A percentile compares a stretch with the other conserved stretches of the same genome.
These are phyloP conservation scores for Xanthostigma xanthostigma DNA, from an alignment of 2,888 invertebrate species.

Conservation along the genomic window DNA sequence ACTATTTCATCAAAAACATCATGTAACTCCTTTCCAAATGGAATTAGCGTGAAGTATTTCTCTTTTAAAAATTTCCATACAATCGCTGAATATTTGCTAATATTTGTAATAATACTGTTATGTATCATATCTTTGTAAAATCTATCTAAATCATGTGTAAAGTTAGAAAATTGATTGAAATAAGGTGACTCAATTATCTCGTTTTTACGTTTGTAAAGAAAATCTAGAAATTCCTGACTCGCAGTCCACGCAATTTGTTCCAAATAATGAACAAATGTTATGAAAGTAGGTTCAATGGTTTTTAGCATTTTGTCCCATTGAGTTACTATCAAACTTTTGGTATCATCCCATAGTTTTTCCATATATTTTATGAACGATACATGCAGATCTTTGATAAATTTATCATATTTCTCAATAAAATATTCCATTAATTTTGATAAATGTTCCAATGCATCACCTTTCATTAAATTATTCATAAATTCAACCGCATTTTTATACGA, in stretches of 20 bases:
- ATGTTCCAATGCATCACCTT: conserved; percentile 61
- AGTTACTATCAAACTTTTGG: conserved; percentile 42
- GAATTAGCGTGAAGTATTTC: conserved; percentile 49
- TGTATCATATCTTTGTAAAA: conserved; percentile 63
- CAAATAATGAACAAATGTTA: conserved; percentile 58
- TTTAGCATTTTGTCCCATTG: conserved; percentile 62
- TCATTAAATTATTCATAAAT: conserved; percentile 50
- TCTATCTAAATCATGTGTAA: conserved; percentile 66
- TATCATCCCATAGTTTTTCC: conserved; percentile 58
- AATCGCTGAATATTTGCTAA: conserved; percentile 57
- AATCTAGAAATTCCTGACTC: conserved; percentile 59
- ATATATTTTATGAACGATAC: conserved; percentile 53
- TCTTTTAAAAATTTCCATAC: conserved; percentile 50
- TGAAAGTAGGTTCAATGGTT: conserved; percentile 62
- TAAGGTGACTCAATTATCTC: conserved; percentile 69
- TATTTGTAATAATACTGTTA: conserved; percentile 63
- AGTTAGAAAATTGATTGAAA: conserved; percentile 62
- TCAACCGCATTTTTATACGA: conserved; percentile 57
- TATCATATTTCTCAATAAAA: conserved; percentile 61
- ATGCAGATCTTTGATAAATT: conserved; percentile 62
- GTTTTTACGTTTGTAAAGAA: conserved; percentile 62
- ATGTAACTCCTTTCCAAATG: conserved; percentile 50
- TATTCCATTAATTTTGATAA: conserved; percentile 51
- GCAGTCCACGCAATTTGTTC: conserved; percentile 60
- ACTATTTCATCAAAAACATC: conserved; percentile 45